A percentile compares a stretch with the other conserved stretches of the same genome.
phyloP scores from a whole-genome alignment of 37 sponge, comb jelly and placozoan species.

The Theonella swinhoei region DNA sequence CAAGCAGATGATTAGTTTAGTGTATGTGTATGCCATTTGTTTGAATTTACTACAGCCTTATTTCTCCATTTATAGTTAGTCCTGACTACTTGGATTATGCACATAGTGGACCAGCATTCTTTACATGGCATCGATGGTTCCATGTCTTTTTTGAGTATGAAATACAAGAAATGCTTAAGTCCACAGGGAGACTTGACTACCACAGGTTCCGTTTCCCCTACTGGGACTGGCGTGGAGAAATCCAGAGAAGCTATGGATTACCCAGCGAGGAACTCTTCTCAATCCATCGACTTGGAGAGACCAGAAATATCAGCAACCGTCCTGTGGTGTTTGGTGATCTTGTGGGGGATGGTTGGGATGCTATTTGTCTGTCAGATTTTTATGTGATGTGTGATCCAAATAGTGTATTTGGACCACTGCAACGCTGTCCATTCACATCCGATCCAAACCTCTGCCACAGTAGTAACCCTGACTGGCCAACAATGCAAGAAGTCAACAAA shows the following conservation, averaged over 20 bases:
- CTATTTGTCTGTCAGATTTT: slow-evolving; percentile 27
- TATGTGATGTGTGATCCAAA: slow-evolving; percentile 51
- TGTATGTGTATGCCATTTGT: no score
- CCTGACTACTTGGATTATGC: slow-evolving; percentile 63
- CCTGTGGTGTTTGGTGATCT: slow-evolving; percentile 30
- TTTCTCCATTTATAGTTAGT: no score
- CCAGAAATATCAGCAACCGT: slow-evolving; percentile 32
- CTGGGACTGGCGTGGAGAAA: slow-evolving; percentile 61
- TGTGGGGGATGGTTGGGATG: slow-evolving; percentile 42
- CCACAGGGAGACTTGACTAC: slow-evolving; percentile 25
- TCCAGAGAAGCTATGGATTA: slow-evolving; percentile 31
- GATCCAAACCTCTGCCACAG: slow-evolving; percentile 39
- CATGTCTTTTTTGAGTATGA: slow-evolving; percentile 58
- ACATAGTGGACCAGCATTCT: slow-evolving; percentile 42
- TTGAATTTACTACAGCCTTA: no score
- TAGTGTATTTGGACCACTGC: slow-evolving; percentile 51
- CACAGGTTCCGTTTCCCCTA: slow-evolving; percentile 47
- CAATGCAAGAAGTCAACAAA: slow-evolving; percentile 14
- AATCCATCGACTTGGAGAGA: slow-evolving; percentile 25
- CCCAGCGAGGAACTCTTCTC: slow-evolving; percentile 34
- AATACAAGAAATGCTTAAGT: slow-evolving; percentile 34
- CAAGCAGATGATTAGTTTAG: no score
- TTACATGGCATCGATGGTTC: slow-evolving; percentile 51
- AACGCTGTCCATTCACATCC: slow-evolving; percentile 50
- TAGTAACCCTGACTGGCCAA: slow-evolving; percentile 53